Conservation (phyloP, 2,888 invertebrate genomes). For the Eurytoma adleriae region DNA sequence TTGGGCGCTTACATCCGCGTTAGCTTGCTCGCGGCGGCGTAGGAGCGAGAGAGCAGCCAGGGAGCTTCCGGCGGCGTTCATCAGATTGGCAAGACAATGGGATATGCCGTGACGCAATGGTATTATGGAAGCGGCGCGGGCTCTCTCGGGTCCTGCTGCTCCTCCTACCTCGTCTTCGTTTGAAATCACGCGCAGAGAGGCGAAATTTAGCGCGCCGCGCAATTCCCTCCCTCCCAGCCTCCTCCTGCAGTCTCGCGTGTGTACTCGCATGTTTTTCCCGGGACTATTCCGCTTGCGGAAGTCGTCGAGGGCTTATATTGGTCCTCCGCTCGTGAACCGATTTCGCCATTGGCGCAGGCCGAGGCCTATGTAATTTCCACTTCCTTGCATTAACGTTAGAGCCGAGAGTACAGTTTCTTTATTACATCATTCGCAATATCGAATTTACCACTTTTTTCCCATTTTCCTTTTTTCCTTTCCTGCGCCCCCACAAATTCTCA, state of each 20-base stretch:
- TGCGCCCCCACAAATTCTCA: too few species aligned
- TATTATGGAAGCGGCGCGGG: constrained; percentile 62
- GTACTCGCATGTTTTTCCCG: constrained; percentile 1
- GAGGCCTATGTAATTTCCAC: not conserved
- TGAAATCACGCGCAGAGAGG: constrained; percentile 36
- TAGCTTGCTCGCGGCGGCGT: constrained; percentile 53
- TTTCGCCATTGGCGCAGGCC: not conserved
- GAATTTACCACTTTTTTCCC: too few species aligned
- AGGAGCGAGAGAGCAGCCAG: constrained; percentile 51
- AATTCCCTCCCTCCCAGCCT: not conserved
- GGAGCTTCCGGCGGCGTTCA: constrained; percentile 66
- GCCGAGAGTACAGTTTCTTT: too few species aligned
- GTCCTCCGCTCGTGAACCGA: constrained; percentile 1
- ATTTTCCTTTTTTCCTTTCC: too few species aligned
- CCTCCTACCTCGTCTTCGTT: constrained; percentile 27
- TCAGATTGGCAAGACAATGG: constrained; percentile 71
- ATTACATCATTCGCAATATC: too few species aligned
- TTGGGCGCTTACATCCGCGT: constrained; percentile 60
- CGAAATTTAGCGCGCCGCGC: constrained; percentile 44
- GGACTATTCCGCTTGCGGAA: not conserved
- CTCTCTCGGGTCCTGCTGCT: constrained; percentile 13
- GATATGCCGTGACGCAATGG: constrained; percentile 66
- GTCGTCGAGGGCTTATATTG: not conserved
- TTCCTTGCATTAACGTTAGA: too few species aligned
- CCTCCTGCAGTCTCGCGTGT: not conserved